A percentile compares a stretch with the other conserved stretches of the same genome.
Conservation (phyloP, 37 sponge, comb jelly and placozoan species). For the Mnemiopsis leidyi region DNA sequence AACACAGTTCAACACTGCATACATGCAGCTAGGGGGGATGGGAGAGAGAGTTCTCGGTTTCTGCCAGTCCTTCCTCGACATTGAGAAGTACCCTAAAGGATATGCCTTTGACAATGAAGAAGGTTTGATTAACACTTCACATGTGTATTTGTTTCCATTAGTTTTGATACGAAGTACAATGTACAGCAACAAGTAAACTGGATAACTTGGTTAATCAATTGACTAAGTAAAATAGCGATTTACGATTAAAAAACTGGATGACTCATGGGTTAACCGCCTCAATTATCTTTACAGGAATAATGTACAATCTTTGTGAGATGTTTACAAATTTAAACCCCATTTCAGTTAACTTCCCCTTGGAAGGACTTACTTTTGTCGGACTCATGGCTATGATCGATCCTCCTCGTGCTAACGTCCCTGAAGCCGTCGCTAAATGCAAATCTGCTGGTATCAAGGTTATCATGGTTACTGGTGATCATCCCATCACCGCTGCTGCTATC, state of each 20-base stretch:
- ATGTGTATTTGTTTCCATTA: not conserved
- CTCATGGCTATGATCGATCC: conserved; percentile 95
- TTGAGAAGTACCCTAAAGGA: conserved; percentile 73
- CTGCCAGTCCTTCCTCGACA: conserved; percentile 73
- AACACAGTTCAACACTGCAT: conserved; percentile 74
- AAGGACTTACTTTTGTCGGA: conserved; percentile 87
- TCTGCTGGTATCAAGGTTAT: conserved; percentile 95
- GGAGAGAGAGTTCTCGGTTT: conserved; percentile 98
- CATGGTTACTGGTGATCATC: conserved; percentile 99
- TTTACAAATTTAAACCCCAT: no score
- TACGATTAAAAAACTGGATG: not conserved
- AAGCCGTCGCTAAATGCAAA: conserved; percentile 89
- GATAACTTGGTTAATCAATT: no score
- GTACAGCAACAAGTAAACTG: no score
- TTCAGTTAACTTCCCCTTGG: conserved; percentile 84
- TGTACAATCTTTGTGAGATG: no score
- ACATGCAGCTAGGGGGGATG: conserved; percentile 78
- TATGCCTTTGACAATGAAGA: conserved; percentile 79
- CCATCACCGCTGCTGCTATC: conserved; percentile 97
- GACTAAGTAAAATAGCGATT: not conserved
- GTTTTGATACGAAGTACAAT: no score
- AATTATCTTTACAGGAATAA: not conserved
- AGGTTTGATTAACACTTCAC: conserved; percentile 1
- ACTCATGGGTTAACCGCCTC: no score
- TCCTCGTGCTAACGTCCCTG: conserved; percentile 88